Conservation (phyloP, 2,888 invertebrate genomes). For the Schizotus pectinicornis region DNA sequence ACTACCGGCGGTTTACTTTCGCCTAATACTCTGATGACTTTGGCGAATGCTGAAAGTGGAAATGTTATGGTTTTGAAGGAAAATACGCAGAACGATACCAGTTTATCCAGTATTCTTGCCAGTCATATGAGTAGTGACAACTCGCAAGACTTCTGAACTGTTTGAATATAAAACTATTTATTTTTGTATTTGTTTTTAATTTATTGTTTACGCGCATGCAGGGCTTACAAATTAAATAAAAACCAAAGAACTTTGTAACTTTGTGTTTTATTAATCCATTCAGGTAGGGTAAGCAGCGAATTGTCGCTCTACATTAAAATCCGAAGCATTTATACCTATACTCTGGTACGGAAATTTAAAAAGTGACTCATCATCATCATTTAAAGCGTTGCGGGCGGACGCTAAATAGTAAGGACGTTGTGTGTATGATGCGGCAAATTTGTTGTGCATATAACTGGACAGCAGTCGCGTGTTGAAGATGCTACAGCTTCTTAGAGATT, state of each 20-base stretch:
- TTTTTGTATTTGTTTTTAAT: constrained; percentile 31
- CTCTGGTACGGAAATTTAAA: no score
- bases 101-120: constrained; percentile 52
- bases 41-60: constrained; percentile 33
- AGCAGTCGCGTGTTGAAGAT: no score
- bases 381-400: no score
- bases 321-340: no score
- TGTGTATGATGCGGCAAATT: no score
- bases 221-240: not conserved
- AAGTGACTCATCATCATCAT: no score
- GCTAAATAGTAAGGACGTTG: no score
- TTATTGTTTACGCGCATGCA: constrained; percentile 8
- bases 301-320: no score
- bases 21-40: constrained; percentile 38
- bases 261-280: not conserved
- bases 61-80: constrained; percentile 43
- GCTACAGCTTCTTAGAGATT: no score
- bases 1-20: constrained; percentile 46
- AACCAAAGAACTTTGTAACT: not conserved
- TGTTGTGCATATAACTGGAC: no score
- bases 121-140: constrained; percentile 53
- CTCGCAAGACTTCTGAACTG: constrained; percentile 51
- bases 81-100: constrained; percentile 42
- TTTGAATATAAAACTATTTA: constrained; percentile 17
- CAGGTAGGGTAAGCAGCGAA: no score